Percentiles rank a stretch among this genome's conserved stretches.
These are phyloP conservation scores for Argyrosomus japonicus DNA, from an alignment of 2,113 vertebrate species.

Conservation along the genomic window DNA sequence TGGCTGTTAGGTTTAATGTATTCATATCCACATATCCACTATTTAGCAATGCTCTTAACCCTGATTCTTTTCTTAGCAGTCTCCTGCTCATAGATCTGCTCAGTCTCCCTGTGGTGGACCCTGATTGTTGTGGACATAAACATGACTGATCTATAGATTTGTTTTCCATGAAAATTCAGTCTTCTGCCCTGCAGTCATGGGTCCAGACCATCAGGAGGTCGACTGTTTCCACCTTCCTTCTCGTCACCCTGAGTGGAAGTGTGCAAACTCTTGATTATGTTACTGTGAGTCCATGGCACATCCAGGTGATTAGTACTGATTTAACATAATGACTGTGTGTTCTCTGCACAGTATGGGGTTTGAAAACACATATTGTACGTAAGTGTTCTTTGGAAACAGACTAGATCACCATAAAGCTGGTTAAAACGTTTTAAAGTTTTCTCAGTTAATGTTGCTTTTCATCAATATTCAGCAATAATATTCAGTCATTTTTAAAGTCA, in stretches of 20 bases:
- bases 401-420: not conserved
- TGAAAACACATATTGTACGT: conserved; percentile 34
- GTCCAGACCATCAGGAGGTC: conserved; percentile 34
- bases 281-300: conserved; percentile 32
- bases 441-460: not conserved
- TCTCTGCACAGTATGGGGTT: conserved; percentile 34
- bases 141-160: not conserved
- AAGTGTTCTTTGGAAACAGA: not conserved
- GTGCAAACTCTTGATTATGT: conserved; percentile 62
- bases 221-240: not conserved
- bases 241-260: conserved; percentile 8
- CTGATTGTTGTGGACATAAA: not conserved
- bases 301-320: conserved; percentile 52
- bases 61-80: not conserved
- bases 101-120: not conserved
- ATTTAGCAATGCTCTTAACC: not conserved
- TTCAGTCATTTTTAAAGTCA: not conserved
- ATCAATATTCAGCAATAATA: not conserved
- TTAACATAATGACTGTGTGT: conserved; percentile 19
- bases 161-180: conserved; percentile 5
- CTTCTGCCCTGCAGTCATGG: not conserved
- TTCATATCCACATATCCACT: not conserved
- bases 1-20: not conserved
- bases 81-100: not conserved
- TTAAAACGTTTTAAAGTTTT: not conserved